Percentiles rank a stretch among this genome's conserved stretches.
phyloP scores from a whole-genome alignment of 1,140 invertebrate genomes.

The Drosophila hydei region DNA sequence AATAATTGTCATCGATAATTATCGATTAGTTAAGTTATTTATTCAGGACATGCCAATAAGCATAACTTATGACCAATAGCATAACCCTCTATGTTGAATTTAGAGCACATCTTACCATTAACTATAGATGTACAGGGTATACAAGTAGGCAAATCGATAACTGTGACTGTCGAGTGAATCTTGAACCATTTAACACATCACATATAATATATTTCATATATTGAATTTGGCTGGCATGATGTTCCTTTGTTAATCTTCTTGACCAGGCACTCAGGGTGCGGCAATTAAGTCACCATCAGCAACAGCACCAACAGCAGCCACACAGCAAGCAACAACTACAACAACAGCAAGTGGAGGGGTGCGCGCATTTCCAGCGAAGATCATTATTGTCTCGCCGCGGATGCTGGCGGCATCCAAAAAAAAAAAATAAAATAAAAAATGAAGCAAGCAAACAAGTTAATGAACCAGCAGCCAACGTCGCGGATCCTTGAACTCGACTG shows the following conservation, averaged over 20 bases:
- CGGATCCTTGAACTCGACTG: constrained; percentile 57
- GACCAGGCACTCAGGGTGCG: constrained; percentile 62
- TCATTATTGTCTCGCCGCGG: constrained; percentile 78
- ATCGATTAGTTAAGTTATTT: too few relatives aligned
- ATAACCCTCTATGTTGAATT: too few relatives aligned
- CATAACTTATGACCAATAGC: too few relatives aligned
- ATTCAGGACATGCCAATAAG: too few relatives aligned
- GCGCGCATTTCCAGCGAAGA: constrained; percentile 72
- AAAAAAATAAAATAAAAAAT: constrained; percentile 12
- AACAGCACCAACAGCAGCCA: constrained; percentile 1
- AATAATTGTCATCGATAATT: too few relatives aligned
- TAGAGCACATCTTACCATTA: too few relatives aligned
- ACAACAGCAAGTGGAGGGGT: constrained; percentile 25
- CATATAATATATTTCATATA: constrained; percentile 11
- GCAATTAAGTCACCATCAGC: constrained; percentile 74
- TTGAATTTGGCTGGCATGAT: constrained; percentile 37
- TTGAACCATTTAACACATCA: too few relatives aligned
- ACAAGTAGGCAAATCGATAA: neutral
- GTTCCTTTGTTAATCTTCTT: constrained; percentile 62
- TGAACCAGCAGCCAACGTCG: constrained; percentile 58
- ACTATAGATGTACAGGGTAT: too few relatives aligned
- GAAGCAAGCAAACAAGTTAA: constrained; percentile 71
- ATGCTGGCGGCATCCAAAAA: constrained; percentile 54
- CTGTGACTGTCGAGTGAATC: neutral
- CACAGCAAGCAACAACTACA: constrained; percentile 18